Conservation (phyloP, 2,113 vertebrate genomes). For the Chaetodon trifascialis region DNA sequence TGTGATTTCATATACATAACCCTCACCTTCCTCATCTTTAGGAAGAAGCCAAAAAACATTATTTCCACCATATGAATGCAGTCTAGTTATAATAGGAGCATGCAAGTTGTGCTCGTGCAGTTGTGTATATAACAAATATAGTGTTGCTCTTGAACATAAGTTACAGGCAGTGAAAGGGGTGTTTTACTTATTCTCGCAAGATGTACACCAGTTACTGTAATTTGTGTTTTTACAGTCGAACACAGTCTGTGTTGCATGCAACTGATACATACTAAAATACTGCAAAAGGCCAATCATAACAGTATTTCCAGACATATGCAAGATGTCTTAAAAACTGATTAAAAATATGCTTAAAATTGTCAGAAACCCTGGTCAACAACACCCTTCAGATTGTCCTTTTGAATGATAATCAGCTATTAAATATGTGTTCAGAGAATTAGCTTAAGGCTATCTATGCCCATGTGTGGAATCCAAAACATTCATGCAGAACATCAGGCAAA, state of each 20-base stretch:
- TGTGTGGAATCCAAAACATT: slow-evolving; percentile 5
- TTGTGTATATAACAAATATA: background rate
- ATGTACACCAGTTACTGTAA: background rate
- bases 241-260: too few relatives aligned
- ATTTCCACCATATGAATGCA: background rate
- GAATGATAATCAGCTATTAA: background rate
- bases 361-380: slow-evolving; percentile 15
- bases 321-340: background rate
- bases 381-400: background rate
- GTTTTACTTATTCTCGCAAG: background rate
- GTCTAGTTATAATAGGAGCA: background rate
- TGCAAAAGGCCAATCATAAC: background rate
- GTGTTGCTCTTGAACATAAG: background rate
- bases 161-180: background rate
- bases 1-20: background rate
- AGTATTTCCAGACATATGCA: slow-evolving; percentile 21
- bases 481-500: slow-evolving; percentile 19
- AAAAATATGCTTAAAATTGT: slow-evolving; percentile 5
- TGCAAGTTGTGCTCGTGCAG: background rate
- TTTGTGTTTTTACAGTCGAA: background rate
- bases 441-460: background rate
- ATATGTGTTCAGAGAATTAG: background rate
- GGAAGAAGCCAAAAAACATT: too few relatives aligned
- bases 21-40: background rate
- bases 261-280: background rate